Percentiles rank a stretch among this genome's conserved stretches.
These are phyloP conservation scores for Leptobrachium ailaonicum DNA, from an alignment of 2,113 vertebrate species.

Conservation along the genomic window DNA sequence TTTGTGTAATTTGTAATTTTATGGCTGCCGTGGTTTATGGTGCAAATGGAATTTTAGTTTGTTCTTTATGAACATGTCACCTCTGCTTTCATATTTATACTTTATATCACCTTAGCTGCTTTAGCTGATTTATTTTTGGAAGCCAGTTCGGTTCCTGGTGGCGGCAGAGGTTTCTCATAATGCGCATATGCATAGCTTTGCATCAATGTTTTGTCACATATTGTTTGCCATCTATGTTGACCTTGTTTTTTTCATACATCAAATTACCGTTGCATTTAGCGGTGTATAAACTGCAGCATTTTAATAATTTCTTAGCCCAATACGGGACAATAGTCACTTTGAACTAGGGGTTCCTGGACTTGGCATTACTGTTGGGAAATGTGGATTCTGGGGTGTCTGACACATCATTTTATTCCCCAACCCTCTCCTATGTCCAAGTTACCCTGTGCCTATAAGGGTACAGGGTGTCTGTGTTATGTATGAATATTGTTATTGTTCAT, in stretches of 20 bases:
- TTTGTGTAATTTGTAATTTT: constrained; percentile 5
- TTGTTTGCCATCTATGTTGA: constrained; percentile 31
- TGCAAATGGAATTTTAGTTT: not conserved
- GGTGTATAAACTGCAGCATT: constrained; percentile 3
- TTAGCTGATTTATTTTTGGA: constrained; percentile 17
- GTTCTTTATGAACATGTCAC: constrained; percentile 8
- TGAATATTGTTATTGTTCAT: too few relatives aligned
- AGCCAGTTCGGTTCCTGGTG: not conserved
- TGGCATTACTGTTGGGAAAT: too few relatives aligned
- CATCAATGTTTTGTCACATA: constrained; percentile 16
- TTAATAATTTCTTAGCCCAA: too few relatives aligned
- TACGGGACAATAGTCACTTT: not conserved
- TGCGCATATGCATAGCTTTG: constrained; percentile 6
- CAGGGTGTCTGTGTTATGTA: too few relatives aligned
- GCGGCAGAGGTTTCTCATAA: not conserved
- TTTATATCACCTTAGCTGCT: not conserved
- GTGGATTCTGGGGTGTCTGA: too few relatives aligned
- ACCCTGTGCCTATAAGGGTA: too few relatives aligned
- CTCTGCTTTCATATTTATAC: constrained; percentile 14
- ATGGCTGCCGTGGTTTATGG: constrained; percentile 1
- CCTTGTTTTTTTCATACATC: constrained; percentile 33
- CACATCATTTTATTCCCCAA: too few relatives aligned
- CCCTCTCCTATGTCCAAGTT: too few relatives aligned
- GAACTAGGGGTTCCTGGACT: too few relatives aligned
- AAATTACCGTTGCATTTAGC: constrained; percentile 10